Evolutionary conservation across 35 echinoderm and acorn worm species (phyloP).

Genomic region (Lytechinus pictus): DNA sequence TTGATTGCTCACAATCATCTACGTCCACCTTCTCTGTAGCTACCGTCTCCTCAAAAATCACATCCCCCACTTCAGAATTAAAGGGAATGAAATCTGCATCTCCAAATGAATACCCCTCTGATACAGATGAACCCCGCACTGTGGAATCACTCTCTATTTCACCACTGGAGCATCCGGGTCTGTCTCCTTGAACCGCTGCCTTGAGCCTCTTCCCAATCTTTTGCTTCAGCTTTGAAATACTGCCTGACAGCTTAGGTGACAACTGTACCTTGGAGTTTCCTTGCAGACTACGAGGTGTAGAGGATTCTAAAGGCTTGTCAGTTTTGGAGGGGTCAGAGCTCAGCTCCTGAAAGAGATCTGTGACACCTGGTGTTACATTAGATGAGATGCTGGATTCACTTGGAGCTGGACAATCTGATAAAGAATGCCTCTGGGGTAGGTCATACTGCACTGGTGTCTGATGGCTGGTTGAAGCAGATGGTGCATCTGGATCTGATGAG

Average conservation of each 20-base stretch:
- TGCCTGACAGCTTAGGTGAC: background rate
- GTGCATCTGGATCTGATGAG: background rate
- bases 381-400: conserved; percentile 13
- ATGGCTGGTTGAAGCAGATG: background rate
- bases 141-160: background rate
- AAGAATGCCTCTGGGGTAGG: background rate
- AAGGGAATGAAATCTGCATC: background rate
- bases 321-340: background rate
- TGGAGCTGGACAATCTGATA: background rate
- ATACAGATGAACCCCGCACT: background rate
- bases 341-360: conserved; percentile 29
- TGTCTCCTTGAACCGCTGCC: conserved; percentile 15
- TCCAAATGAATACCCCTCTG: conserved; percentile 6
- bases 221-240: background rate
- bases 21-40: background rate
- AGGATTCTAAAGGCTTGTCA: background rate
- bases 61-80: background rate
- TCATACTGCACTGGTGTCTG: background rate
- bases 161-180: background rate
- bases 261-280: background rate
- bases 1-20: background rate
- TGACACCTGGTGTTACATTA: background rate
- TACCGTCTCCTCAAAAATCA: conserved; percentile 24
- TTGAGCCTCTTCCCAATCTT: background rate
- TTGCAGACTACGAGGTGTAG: background rate